Base-by-base conservation (phyloP, 2,797 vertebrate species). In the Synaphobranchus kaupii region DNA sequence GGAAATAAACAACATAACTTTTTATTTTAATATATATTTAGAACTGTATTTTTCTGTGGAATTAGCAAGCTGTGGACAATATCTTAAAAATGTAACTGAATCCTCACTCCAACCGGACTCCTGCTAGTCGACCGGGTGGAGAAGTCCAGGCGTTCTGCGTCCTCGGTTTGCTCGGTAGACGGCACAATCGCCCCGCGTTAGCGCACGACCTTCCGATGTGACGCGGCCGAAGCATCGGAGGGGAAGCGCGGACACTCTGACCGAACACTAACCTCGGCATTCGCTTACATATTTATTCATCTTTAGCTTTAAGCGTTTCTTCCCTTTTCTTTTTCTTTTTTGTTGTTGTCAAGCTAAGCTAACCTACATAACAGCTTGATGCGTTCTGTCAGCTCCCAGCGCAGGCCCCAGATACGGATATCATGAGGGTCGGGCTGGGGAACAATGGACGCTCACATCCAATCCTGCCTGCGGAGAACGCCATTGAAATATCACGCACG, bases 191-290 rank as follows among this genome's bases (percentile, higher is more conserved):
- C 91, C 90, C 92, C 93, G 92, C 92, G 92, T 95, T 92, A 94
- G 88, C 89, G 93, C 90, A 90, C 91, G 56, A 90, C 90, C 90
- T 80, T 66, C 31, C 87, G 90, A 91, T 87, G 89, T 90, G 93
- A 93, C 93, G 90, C 90, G 39, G 90, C 89, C 84, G 90, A 82
- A 90, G 91, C 86, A 39, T 85, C 80, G 91, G 90, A 31, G 88
- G 83, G n/a, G 87, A 91, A 80, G 86, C 86, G 87, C 92, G 93
- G 91, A 94, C 93, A 52, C 85, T 89, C 92, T 96, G 95, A 96
- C 95, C 95, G 94, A 95, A 89, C 94, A 94, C 92, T 95, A 94
- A 96, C 94, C 95, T 94, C 92, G 1, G 86, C 86, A 54, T 89
- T 93, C 93, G 93, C 94, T 93, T 94, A 93, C 95, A 93, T 93